These are phyloP conservation scores for Drosophila yakuba DNA, from an alignment of 1,140 invertebrate genomes.

Conservation along the genomic window DNA sequence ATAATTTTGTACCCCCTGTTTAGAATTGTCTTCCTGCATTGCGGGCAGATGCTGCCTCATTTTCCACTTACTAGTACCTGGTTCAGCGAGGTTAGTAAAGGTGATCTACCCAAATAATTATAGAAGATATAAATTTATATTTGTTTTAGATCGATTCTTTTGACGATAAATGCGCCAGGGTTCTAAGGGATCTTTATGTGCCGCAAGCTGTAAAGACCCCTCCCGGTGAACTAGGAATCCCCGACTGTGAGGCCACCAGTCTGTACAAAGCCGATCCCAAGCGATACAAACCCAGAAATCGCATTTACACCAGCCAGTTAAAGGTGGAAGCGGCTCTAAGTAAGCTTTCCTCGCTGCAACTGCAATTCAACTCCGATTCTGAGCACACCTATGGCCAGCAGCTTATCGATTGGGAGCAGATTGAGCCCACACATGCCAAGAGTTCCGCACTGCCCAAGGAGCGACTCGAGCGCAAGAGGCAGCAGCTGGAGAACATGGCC, in stretches of 20 bases:
- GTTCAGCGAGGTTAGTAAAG: slow-evolving; percentile 85
- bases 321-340: slow-evolving; percentile 89
- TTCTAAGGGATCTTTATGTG: slow-evolving; percentile 64
- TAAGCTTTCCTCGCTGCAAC: slow-evolving; percentile 71
- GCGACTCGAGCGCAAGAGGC: slow-evolving; percentile 91
- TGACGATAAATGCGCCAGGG: slow-evolving; percentile 50
- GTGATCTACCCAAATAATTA: not conserved
- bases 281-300: slow-evolving; percentile 90
- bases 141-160: slow-evolving; percentile 64
- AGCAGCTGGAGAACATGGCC: slow-evolving; percentile 95
- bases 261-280: slow-evolving; percentile 92
- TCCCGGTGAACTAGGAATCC: slow-evolving; percentile 48
- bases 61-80: slow-evolving; percentile 89
- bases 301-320: slow-evolving; percentile 90
- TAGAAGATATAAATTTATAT: not conserved
- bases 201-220: slow-evolving; percentile 13
- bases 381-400: slow-evolving; percentile 51
- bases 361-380: slow-evolving; percentile 61
- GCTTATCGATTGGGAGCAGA: slow-evolving; percentile 74
- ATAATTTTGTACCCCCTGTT: slow-evolving; percentile 91
- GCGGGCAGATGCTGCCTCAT: slow-evolving; percentile 85
- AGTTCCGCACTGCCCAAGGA: slow-evolving; percentile 91
- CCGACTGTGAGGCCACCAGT: slow-evolving; percentile 84
- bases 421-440: slow-evolving; percentile 75
- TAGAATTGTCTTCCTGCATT: slow-evolving; percentile 87